Base-by-base conservation (phyloP, 2,113 vertebrate genomes). In the Perognathus longimembris region DNA sequence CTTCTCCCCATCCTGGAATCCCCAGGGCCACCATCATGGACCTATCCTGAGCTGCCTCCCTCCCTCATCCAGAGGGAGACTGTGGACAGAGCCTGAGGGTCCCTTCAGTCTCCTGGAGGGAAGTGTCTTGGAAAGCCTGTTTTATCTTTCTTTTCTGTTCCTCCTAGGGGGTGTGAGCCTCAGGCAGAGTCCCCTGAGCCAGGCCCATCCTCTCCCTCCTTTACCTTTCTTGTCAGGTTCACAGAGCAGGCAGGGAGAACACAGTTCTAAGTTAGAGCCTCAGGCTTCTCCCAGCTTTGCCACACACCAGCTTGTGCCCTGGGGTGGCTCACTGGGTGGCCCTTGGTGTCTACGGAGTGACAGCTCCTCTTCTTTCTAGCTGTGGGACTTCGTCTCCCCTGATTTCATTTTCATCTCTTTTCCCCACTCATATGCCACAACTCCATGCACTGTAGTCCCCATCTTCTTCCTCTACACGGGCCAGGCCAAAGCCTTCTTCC, bases 41-140 rank as follows among this genome's bases (percentile, higher is more conserved):
- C 5, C 71, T 20, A 28, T 26, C 38, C 0, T 1, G 14, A 76
- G 26, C n/a, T 1, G 1, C 1, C 42, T 59, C 34, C 17, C 0
- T 0, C 0, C 61, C 6, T 12, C 6, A 12, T 32, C 24, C 66
- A 54, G 57, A 18, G 67, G 30, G 66, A 28, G 14, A 40, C 36
- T 17, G 14, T 22, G 59, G 18, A 4, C 32, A 6, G 17, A 88
- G 86, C 8, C n/a, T 20, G 18, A 24, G 8, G 7, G 11, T 67
- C 45, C 1, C 15, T n/a, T 70, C 50, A 57, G 83, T 22, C 45
- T 30, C 40, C 34, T 34, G 30, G 38, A 61, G n/a, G 61, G 40
- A 36, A n/a, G 20, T 8, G 12, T 1, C 42, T 70, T 54, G 42
- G 81, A 50, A 32, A 90, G 17, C 30, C 54, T 45, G 12, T 11